These are phyloP conservation scores for Dendronephthya gigantea DNA, from an alignment of 64 coral and sea anemone genomes.

Conservation along the genomic window DNA sequence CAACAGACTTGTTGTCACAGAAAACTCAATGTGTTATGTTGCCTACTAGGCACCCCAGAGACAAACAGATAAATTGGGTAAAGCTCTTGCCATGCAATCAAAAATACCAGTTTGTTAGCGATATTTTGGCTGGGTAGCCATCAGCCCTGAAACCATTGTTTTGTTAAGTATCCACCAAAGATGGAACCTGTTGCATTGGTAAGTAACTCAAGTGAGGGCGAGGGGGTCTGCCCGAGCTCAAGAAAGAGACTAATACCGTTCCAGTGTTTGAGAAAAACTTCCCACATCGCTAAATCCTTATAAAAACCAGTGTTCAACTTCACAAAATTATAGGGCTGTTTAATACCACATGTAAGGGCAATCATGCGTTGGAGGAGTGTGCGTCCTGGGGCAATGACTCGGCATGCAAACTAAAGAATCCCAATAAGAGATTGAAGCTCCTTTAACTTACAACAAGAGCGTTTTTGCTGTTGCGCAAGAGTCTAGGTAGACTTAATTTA, in stretches of 20 bases:
- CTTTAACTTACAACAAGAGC: not conserved
- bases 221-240: not conserved
- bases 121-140: not conserved
- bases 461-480: not conserved
- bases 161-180: not conserved
- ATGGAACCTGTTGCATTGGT: not conserved
- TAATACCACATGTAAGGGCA: not conserved
- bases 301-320: not conserved
- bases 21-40: not conserved
- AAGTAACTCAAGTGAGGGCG: not conserved
- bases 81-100: not conserved
- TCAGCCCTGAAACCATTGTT: not conserved
- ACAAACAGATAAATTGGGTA: no score
- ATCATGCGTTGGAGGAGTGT: not conserved
- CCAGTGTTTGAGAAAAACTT: not conserved
- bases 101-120: not conserved
- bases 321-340: not conserved
- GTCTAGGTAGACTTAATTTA: not conserved
- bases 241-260: slow-evolving; percentile 14
- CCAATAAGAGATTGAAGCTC: not conserved
- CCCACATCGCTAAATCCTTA: not conserved
- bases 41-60: not conserved
- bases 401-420: not conserved
- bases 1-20: not conserved
- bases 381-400: not conserved